A percentile compares a stretch with the other conserved stretches of the same genome.
Conservation (phyloP, 2,888 invertebrate species). For the Ceramica pisi region DNA sequence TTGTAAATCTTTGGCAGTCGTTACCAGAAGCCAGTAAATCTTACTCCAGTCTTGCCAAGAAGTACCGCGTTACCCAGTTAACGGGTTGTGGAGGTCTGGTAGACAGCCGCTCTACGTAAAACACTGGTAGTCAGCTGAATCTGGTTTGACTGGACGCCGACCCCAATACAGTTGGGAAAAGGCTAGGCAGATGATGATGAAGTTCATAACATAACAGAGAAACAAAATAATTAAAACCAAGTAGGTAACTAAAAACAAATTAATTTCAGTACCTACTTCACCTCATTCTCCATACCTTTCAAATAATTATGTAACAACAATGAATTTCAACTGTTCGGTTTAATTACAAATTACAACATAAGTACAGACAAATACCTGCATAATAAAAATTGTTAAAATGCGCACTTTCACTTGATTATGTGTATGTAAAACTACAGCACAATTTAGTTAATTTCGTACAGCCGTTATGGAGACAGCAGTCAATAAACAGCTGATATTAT, state of each 20-base stretch:
- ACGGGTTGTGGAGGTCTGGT: no score
- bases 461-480: background rate
- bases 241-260: background rate
- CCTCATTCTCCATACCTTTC: background rate
- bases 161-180: no score
- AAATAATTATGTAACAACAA: constrained; percentile 20
- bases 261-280: background rate
- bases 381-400: constrained; percentile 14
- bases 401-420: constrained; percentile 33
- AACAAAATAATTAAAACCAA: background rate
- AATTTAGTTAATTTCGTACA: constrained; percentile 8
- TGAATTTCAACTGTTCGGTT: constrained; percentile 3
- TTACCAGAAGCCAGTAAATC: no score
- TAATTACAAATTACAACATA: constrained; percentile 29
- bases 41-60: no score
- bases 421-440: constrained; percentile 11
- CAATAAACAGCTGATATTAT: constrained; percentile 2
- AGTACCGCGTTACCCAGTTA: no score
- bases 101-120: no score
- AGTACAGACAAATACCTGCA: background rate
- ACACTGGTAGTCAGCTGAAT: no score
- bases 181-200: no score
- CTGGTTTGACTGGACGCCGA: no score
- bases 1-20: no score
- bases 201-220: no score